These are phyloP conservation scores for Drosophila watanabei DNA, from an alignment of 1,140 invertebrate species.

Conservation along the genomic window DNA sequence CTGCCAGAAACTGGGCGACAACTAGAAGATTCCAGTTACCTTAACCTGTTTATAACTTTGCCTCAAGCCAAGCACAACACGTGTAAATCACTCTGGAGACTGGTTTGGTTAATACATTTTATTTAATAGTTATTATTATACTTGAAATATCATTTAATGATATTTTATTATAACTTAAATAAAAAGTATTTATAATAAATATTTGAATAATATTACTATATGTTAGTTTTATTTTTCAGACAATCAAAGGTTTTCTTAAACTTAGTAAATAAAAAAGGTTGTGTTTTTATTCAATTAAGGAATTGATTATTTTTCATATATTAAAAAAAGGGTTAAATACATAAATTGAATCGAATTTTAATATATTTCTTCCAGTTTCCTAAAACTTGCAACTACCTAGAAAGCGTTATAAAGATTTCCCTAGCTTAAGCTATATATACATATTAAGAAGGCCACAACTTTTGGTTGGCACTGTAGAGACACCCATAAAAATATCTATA, in stretches of 20 bases:
- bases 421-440: not conserved
- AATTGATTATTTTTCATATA: not conserved
- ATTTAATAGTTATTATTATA: not conserved
- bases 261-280: not conserved
- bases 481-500: not conserved
- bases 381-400: no score
- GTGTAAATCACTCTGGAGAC: not conserved
- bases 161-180: not conserved
- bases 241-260: not conserved
- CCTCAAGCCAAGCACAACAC: not conserved
- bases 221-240: not conserved
- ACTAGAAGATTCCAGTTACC: constrained; percentile 43
- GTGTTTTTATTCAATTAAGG: not conserved
- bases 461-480: not conserved
- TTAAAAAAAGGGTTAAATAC: not conserved
- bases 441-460: not conserved
- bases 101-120: not conserved
- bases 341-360: not conserved
- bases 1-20: constrained; percentile 43
- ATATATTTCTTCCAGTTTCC: not conserved
- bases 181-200: not conserved
- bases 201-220: not conserved
- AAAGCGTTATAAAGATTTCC: not conserved
- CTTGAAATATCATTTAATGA: not conserved
- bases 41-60: not conserved